Percentiles rank a stretch among this genome's conserved stretches.
Conservation (phyloP, 2,888 invertebrate species). For the Steinernema hermaphroditum region DNA sequence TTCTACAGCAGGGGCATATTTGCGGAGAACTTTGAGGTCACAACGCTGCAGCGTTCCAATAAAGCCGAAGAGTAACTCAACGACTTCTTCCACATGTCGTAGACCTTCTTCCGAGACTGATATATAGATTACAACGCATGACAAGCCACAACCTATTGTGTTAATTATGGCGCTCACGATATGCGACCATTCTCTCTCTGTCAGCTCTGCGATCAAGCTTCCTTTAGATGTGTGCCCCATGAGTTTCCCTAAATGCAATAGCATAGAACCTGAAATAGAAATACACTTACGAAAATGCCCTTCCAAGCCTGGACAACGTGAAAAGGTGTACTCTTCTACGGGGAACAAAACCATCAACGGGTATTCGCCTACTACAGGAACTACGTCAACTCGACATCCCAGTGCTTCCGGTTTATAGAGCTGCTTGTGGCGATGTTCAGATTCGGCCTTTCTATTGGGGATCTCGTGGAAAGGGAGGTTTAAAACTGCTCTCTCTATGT, state of each 20-base stretch:
- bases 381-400: neutral
- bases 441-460: neutral
- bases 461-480: neutral
- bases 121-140: constrained; percentile 76
- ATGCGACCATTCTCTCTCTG: constrained; percentile 79
- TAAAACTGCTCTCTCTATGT: constrained; percentile 66
- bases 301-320: constrained; percentile 78
- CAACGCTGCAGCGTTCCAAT: constrained; percentile 69
- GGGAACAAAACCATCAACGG: constrained; percentile 75
- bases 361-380: neutral
- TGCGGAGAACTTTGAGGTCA: constrained; percentile 71
- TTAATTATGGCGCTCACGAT: neutral
- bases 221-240: constrained; percentile 99
- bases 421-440: constrained; percentile 66
- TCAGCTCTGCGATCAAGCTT: constrained; percentile 82
- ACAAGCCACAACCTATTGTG: constrained; percentile 82
- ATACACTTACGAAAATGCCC: too few relatives aligned
- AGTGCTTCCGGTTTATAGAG: neutral
- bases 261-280: constrained; percentile 42
- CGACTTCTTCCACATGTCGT: neutral
- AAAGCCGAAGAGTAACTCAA: neutral
- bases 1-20: constrained; percentile 69
- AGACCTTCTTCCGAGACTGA: neutral
- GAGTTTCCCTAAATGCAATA: constrained; percentile 79
- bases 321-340: constrained; percentile 69